Evolutionary conservation across 2,113 vertebrate species (phyloP), one percentile per base, ranked within the genome.

Genomic region (Gadus macrocephalus): DNA sequence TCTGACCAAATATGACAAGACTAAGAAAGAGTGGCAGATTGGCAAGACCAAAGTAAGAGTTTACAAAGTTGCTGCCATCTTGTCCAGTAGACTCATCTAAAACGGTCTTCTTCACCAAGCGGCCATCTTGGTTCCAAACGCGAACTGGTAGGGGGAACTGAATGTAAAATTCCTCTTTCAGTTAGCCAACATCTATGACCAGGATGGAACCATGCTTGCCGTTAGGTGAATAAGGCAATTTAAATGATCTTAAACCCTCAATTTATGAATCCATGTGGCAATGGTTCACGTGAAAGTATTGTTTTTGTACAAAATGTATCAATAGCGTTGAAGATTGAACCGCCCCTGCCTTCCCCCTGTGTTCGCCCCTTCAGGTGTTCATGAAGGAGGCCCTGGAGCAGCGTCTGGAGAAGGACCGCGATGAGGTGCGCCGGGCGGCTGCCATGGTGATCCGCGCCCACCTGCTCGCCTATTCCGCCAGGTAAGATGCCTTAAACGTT

Each of bases 341-440:
- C 9, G 17, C 8, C n/a, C n/a, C 5, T 62, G n/a, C 11, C 22
- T 12, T 55, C 2, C 35, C 59, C 66, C 56, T 73, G 19, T 17
- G 8, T 9, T 80, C 74, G 80, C 68, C 69, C 77, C 80, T 77
- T 78, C 86, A 97, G 95, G 94, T 96, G 81, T 96, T 97, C 78
- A 90, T 97, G 92, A 96, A 96, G 85, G 95, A 97, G 81, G 89
- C 87, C 78, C 88, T 97, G 82, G 95, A 97, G 87, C 95, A 96
- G 80, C 91, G 84, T 79, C 89, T 97, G 84, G 95, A 97, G 89
- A 96, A 95, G 87, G 91, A 93, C 83, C 88, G 95, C 73, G 95
- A 95, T 81, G 93, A 93, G 84, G 87, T 93, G 75, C 89, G 94
- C 71, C 89, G 90, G 62, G 91, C 93, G 83, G 95, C 95, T 2